A percentile compares a stretch with the other conserved stretches of the same genome.
phyloP scores from a whole-genome alignment of 2,113 vertebrate species.

The Ramphastos sulfuratus region DNA sequence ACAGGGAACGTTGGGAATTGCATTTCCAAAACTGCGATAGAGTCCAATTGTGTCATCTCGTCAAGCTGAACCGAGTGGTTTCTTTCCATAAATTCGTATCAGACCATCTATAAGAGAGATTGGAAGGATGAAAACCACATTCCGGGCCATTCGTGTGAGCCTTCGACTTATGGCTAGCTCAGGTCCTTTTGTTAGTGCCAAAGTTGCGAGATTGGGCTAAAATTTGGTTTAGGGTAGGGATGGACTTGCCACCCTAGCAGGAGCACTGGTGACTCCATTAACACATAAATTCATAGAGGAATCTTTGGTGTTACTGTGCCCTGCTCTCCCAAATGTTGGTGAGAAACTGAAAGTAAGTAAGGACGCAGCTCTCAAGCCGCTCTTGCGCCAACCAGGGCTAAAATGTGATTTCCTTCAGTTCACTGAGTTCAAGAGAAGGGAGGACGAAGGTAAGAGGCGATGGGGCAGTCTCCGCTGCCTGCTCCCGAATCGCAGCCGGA shows the following conservation, averaged over 20 bases:
- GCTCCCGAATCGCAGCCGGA: background rate
- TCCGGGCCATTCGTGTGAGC: background rate
- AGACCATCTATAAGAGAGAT: background rate
- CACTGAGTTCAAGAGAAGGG: background rate
- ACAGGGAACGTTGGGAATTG: background rate
- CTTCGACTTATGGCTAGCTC: background rate
- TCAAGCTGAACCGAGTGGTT: background rate
- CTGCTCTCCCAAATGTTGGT: background rate
- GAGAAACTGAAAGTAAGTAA: constrained; percentile 57
- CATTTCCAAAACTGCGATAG: background rate
- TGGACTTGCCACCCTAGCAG: background rate
- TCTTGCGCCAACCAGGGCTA: background rate
- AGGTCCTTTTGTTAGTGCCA: background rate
- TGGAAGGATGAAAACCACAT: background rate
- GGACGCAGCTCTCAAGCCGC: background rate
- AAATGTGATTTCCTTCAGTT: background rate
- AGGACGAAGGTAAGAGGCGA: background rate
- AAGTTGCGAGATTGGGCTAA: background rate
- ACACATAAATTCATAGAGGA: background rate
- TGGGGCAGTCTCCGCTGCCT: background rate
- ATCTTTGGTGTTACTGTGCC: background rate
- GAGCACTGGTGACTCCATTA: background rate
- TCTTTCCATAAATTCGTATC: background rate
- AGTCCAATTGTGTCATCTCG: background rate
- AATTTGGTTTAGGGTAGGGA: background rate